Percentiles rank a stretch among this genome's conserved stretches.
Conservation (phyloP, 2,113 vertebrate species). For the Lipotes vexillifer region DNA sequence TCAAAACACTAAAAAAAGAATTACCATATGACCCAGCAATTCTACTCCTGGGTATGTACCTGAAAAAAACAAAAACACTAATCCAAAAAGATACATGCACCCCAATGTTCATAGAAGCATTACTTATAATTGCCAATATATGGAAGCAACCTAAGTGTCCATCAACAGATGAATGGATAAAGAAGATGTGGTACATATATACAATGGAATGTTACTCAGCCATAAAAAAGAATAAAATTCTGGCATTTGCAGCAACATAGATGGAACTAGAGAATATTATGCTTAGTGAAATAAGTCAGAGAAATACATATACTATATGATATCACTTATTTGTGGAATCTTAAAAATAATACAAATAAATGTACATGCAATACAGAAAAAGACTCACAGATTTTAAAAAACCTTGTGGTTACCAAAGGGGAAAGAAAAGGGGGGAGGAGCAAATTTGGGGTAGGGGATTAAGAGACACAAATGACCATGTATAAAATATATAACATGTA, state of each 20-base stretch:
- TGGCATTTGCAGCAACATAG: background rate
- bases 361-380: background rate
- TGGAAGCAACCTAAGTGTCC: background rate
- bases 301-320: background rate
- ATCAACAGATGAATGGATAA: background rate
- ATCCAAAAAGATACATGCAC: background rate
- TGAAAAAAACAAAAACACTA: background rate
- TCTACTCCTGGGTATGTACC: background rate
- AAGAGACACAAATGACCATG: background rate
- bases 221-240: background rate
- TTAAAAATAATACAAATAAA: background rate
- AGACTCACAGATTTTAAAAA: background rate
- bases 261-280: background rate
- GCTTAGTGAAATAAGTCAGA: background rate
- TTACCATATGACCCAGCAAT: background rate
- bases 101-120: background rate
- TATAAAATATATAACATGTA: background rate
- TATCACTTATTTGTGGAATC: background rate
- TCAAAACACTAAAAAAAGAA: background rate
- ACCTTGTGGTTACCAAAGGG: background rate
- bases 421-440: background rate
- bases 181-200: background rate
- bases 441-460: background rate
- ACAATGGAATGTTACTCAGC: background rate
- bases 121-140: background rate